Evolutionary conservation across 2,113 vertebrate species (phyloP).

Genomic region (Saguinus midas): DNA sequence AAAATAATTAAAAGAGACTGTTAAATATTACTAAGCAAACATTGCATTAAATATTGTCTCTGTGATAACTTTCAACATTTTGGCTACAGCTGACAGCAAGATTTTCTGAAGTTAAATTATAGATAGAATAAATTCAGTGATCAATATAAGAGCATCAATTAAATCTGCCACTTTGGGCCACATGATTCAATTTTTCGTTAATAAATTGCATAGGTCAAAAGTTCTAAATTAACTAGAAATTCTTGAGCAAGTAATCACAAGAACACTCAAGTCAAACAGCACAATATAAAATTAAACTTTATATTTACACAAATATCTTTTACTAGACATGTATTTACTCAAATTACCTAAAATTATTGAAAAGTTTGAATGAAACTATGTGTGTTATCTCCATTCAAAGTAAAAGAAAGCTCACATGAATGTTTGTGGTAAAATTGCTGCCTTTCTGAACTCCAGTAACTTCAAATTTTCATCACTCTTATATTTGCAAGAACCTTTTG

Average conservation of each 20-base stretch:
- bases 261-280: constrained; percentile 36
- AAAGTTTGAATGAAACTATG: constrained; percentile 37
- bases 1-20: background rate
- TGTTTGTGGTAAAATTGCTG: background rate
- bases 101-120: constrained; percentile 24
- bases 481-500: background rate
- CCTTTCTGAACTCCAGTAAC: constrained; percentile 20
- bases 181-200: constrained; percentile 43
- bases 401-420: background rate
- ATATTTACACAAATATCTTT: constrained; percentile 58
- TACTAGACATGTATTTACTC: constrained; percentile 61
- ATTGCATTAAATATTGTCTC: background rate
- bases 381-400: constrained; percentile 13
- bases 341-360: constrained; percentile 60
- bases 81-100: background rate
- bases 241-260: background rate
- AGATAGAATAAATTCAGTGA: background rate
- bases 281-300: constrained; percentile 62
- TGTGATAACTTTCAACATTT: background rate
- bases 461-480: constrained; percentile 32
- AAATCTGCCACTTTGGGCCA: constrained; percentile 1
- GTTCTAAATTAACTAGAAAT: constrained; percentile 56
- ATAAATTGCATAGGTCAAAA: constrained; percentile 16
- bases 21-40: background rate
- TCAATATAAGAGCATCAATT: constrained; percentile 50